Evolutionary conservation across 2,888 invertebrate genomes (phyloP).

Genomic region (Thalpophila matura): DNA sequence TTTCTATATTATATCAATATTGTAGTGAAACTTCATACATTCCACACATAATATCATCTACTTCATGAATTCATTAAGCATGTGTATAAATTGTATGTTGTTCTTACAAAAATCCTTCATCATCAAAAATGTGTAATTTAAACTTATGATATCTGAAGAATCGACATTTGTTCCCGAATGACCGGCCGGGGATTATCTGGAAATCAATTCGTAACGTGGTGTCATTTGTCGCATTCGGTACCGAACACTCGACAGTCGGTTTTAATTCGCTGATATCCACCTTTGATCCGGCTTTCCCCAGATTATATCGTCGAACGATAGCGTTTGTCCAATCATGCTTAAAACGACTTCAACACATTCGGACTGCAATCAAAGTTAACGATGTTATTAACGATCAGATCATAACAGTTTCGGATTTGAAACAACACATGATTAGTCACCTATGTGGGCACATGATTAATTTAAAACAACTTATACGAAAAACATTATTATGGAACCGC

Average conservation of each 20-base stretch:
- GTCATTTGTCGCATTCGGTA: constrained; percentile 76
- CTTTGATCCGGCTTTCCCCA: constrained; percentile 76
- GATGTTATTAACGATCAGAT: constrained; percentile 41
- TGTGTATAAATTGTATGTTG: constrained; percentile 35
- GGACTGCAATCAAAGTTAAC: constrained; percentile 47
- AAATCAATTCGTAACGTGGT: constrained; percentile 75
- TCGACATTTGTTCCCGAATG: constrained; percentile 52
- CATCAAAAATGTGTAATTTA: constrained; percentile 14
- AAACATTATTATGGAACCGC: constrained; percentile 85
- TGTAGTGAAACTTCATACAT: constrained; percentile 27
- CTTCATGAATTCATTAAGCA: constrained; percentile 39
- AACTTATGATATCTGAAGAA: constrained; percentile 38
- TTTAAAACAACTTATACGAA: constrained; percentile 82
- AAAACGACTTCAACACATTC: constrained; percentile 49
- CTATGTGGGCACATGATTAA: constrained; percentile 70
- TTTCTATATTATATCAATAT: constrained; percentile 31
- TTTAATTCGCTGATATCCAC: constrained; percentile 78
- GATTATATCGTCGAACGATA: constrained; percentile 77
- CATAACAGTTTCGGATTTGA: constrained; percentile 29
- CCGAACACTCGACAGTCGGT: constrained; percentile 77
- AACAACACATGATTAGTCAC: constrained; percentile 43
- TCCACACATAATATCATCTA: constrained; percentile 16
- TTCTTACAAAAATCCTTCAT: constrained; percentile 8
- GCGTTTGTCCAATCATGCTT: constrained; percentile 58
- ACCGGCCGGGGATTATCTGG: constrained; percentile 71